phyloP scores from a whole-genome alignment of 1,140 invertebrate species.

The Dendroctonus valens region DNA sequence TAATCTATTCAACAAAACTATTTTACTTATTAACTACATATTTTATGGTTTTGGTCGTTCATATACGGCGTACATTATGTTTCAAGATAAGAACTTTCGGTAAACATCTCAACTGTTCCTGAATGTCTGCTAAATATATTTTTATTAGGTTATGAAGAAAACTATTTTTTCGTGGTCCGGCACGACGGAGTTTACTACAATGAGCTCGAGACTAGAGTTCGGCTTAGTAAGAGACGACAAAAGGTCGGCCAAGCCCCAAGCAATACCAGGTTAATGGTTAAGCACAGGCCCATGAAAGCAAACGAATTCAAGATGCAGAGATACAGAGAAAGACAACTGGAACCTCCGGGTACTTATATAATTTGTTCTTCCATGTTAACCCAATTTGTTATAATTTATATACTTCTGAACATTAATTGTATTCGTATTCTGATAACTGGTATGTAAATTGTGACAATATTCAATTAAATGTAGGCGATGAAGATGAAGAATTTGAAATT shows the following conservation, averaged over 20 bases:
- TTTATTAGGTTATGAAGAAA: conserved; percentile 83
- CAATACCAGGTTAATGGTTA: conserved; percentile 84
- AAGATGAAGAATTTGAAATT: conserved; percentile 67
- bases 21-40: no score
- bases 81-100: neutral
- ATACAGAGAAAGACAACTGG: conserved; percentile 81
- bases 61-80: neutral
- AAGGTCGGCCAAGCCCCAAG: conserved; percentile 71
- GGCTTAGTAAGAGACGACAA: conserved; percentile 85
- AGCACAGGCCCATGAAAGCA: conserved; percentile 84
- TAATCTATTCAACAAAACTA: no score
- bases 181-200: conserved; percentile 94
- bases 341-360: conserved; percentile 67
- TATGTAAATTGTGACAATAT: neutral
- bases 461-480: conserved; percentile 57
- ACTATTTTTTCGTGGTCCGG: conserved; percentile 94
- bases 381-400: no score
- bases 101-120: no score
- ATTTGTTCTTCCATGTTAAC: neutral
- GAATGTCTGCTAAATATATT: neutral
- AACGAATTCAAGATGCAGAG: conserved; percentile 85
- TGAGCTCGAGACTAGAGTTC: conserved; percentile 93
- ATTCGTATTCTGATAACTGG: no score
- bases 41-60: no score
- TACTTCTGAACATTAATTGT: no score